Evolutionary conservation across 2,888 invertebrate species (phyloP).

Genomic region (Schrankia costaestrigalis): DNA sequence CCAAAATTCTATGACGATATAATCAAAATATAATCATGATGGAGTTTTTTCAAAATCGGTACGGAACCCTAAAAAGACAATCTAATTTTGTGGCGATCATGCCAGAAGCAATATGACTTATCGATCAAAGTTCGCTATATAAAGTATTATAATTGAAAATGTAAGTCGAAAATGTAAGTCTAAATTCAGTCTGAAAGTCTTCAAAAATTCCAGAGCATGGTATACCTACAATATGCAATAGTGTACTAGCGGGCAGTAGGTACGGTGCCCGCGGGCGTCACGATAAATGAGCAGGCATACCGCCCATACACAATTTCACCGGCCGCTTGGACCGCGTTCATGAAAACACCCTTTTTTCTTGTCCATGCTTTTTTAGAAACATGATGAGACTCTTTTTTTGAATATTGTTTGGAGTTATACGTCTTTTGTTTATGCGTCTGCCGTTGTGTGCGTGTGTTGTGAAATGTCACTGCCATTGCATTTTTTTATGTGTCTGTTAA

Average conservation of each 20-base stretch:
- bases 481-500: too few species aligned
- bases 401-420: slow-evolving; percentile 31
- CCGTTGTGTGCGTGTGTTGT: too few species aligned
- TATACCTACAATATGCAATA: slow-evolving; percentile 21
- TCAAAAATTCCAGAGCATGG: slow-evolving; percentile 6
- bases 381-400: slow-evolving; percentile 29
- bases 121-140: neutral
- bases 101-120: neutral
- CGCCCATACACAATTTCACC: slow-evolving; percentile 71
- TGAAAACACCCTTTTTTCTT: slow-evolving; percentile 53
- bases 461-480: too few species aligned
- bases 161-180: too few species aligned
- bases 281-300: slow-evolving; percentile 65
- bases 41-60: neutral
- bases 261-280: slow-evolving; percentile 69
- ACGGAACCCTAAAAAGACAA: neutral
- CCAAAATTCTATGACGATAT: neutral
- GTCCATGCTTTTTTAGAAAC: slow-evolving; percentile 30
- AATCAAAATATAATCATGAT: neutral
- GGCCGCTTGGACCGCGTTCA: slow-evolving; percentile 42
- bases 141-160: neutral
- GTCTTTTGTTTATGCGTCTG: too few species aligned
- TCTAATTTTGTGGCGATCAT: neutral
- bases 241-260: slow-evolving; percentile 56
- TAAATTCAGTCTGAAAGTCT: too few species aligned